Percentiles rank a stretch among this genome's conserved stretches.
Evolutionary conservation across 1,140 invertebrate genomes (phyloP).

Genomic region (Musca vetustissima): DNA sequence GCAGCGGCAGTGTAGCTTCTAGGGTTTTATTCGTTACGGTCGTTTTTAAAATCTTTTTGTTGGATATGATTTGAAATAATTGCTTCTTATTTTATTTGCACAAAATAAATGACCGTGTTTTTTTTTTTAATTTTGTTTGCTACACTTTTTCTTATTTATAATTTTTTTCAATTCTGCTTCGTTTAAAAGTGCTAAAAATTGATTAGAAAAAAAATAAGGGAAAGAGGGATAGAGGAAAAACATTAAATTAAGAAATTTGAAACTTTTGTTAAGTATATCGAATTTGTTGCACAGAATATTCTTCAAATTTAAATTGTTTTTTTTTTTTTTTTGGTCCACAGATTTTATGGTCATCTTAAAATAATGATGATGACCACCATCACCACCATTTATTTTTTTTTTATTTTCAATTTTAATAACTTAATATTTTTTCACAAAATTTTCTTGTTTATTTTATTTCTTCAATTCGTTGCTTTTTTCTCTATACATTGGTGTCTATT

Average conservation of each 20-base stretch:
- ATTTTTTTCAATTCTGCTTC: conserved; percentile 1
- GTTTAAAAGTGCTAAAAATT: conserved; percentile 13
- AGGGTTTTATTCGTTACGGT: conserved; percentile 7
- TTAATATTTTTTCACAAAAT: background rate
- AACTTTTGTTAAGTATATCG: no score
- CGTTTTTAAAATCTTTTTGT: conserved; percentile 15
- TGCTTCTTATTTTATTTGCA: conserved; percentile 1
- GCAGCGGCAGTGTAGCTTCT: conserved; percentile 3
- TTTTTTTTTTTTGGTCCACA: no score
- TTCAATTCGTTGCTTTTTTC: background rate
- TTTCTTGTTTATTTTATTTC: background rate
- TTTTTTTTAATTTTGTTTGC: background rate
- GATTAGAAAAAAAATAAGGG: background rate
- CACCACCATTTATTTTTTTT: background rate
- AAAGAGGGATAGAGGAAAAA: background rate
- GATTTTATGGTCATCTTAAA: no score
- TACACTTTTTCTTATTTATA: conserved; percentile 12
- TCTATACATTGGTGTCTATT: background rate
- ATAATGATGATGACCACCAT: no score
- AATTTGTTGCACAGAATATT: no score
- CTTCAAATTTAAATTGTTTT: no score
- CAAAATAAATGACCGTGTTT: conserved; percentile 2
- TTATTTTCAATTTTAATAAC: background rate
- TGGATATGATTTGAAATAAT: background rate
- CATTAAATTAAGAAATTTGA: no score